Conservation (phyloP, 2,888 invertebrate genomes). For the Phymatocera aterrima region DNA sequence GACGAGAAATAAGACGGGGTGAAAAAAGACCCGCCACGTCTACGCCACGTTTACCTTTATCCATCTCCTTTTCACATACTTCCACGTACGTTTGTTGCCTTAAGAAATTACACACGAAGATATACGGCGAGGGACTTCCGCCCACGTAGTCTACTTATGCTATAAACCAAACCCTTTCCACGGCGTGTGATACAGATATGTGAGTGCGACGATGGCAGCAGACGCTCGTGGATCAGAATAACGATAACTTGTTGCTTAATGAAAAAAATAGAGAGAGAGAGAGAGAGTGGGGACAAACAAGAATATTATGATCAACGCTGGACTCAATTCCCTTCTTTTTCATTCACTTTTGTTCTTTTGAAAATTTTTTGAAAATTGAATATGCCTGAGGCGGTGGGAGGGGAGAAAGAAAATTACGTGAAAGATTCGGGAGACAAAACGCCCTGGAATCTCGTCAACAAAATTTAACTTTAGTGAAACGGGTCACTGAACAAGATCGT, state of each 20-base stretch:
- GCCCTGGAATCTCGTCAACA: constrained; percentile 12
- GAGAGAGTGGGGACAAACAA: too few relatives aligned
- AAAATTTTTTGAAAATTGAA: neutral
- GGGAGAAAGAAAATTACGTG: neutral
- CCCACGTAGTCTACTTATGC: too few relatives aligned
- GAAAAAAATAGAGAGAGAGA: too few relatives aligned
- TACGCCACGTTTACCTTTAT: too few relatives aligned
- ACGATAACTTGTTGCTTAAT: too few relatives aligned
- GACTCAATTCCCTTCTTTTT: too few relatives aligned
- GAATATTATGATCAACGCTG: too few relatives aligned
- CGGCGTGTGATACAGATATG: too few relatives aligned
- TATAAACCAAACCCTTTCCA: too few relatives aligned
- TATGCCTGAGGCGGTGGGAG: neutral
- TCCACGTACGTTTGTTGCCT: neutral
- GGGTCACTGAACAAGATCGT: constrained; percentile 29
- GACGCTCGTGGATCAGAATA: too few relatives aligned
- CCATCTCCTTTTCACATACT: neutral
- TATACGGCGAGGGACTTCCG: neutral
- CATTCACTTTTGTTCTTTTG: neutral
- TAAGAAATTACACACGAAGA: neutral
- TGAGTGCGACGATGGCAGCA: too few relatives aligned
- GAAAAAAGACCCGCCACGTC: neutral
- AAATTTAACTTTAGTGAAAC: neutral
- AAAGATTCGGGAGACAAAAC: neutral
- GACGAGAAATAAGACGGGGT: too few relatives aligned